phyloP scores from a whole-genome alignment of 2,888 invertebrate genomes.

The Hydriomena furcata region DNA sequence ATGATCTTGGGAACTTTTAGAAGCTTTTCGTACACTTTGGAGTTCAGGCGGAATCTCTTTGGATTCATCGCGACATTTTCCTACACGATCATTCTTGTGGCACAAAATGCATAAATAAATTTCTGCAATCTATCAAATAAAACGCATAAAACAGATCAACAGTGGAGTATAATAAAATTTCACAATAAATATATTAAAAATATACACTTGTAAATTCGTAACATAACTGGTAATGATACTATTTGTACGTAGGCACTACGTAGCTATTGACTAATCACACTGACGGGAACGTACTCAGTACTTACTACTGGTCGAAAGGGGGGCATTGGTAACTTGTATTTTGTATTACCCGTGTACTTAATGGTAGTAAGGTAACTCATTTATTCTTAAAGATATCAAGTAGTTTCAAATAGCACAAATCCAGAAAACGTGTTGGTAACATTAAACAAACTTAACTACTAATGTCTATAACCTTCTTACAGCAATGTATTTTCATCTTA shows the following conservation, averaged over 20 bases:
- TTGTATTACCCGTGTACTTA: background rate
- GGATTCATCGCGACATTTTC: too few relatives aligned
- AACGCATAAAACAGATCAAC: constrained; percentile 61
- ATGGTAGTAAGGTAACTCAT: constrained; percentile 4
- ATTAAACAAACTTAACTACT: background rate
- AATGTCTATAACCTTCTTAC: background rate
- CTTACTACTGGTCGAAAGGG: background rate
- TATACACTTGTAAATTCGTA: constrained; percentile 45
- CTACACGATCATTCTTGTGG: too few relatives aligned
- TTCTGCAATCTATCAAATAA: constrained; percentile 5
- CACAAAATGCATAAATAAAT: too few relatives aligned
- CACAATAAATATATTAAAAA: constrained; percentile 66
- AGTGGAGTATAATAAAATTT: constrained; percentile 63
- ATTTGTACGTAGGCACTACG: constrained; percentile 23
- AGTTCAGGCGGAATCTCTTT: too few relatives aligned
- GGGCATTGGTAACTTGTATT: background rate
- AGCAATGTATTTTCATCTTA: background rate
- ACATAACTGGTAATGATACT: constrained; percentile 25
- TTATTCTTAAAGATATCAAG: constrained; percentile 11
- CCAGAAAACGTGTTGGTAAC: constrained; percentile 8
- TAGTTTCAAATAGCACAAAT: background rate
- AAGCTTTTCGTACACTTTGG: too few relatives aligned
- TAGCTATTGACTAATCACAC: constrained; percentile 25
- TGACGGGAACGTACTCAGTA: constrained; percentile 23
- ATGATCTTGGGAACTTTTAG: too few relatives aligned